A percentile compares a stretch with the other conserved stretches of the same genome.
Evolutionary conservation across 2,113 vertebrate genomes (phyloP).

Genomic region (Maccullochella peelii): DNA sequence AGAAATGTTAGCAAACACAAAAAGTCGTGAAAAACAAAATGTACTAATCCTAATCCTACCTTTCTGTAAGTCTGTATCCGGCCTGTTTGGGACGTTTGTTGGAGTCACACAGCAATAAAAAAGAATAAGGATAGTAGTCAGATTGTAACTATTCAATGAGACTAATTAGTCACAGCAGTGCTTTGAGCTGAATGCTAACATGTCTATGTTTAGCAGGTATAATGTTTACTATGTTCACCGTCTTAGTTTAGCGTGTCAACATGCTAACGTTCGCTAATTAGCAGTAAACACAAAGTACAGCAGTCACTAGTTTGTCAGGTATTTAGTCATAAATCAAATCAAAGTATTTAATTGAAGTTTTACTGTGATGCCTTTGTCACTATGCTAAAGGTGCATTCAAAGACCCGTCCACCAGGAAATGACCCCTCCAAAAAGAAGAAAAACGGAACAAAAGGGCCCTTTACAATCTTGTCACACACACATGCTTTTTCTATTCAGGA

Average conservation of each 20-base stretch:
- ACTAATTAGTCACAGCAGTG: too few species aligned
- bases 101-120: too few species aligned
- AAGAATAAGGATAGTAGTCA: too few species aligned
- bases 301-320: not conserved
- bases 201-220: not conserved
- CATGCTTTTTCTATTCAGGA: not conserved
- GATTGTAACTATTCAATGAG: too few species aligned
- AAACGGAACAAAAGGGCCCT: not conserved
- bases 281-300: not conserved
- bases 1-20: too few species aligned
- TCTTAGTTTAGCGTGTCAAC: not conserved
- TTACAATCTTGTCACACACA: not conserved
- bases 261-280: not conserved
- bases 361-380: too few species aligned
- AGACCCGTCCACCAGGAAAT: not conserved
- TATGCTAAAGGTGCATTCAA: slow-evolving; percentile 3
- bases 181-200: not conserved
- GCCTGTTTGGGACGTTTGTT: too few species aligned
- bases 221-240: not conserved
- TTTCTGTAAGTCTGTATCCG: too few species aligned
- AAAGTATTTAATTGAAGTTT: not conserved
- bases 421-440: not conserved
- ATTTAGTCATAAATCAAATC: too few species aligned
- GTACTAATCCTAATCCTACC: too few species aligned
- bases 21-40: too few species aligned